Base-by-base conservation (phyloP, 2,888 invertebrate species). In the Sarcophaga caerulescens region DNA sequence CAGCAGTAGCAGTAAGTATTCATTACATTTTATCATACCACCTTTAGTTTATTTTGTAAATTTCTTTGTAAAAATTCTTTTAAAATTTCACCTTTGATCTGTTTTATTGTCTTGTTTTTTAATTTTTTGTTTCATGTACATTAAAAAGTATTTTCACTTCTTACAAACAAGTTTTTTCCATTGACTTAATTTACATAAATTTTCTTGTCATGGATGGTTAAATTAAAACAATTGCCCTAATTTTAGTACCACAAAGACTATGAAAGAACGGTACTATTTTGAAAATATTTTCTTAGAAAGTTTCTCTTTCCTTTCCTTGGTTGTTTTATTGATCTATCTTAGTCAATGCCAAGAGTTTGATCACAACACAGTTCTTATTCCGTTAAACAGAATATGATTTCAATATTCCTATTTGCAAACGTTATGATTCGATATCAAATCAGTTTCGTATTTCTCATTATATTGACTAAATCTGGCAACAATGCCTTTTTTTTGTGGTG, bases 1-100 rank as follows among this genome's bases (percentile, higher is more conserved):
- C 89, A 95, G 95, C 90, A 96, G 95, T 90, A 96, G 94, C 94
- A 95, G 97, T 97, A 93, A 97, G 97, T 96, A 93, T 14, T 23
- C 19, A 17, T n/a, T 71, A 14, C 17, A 14, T 52, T 52, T 57
- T 70, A 10, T 14, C 11, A 70, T 8, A 70, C 14, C 21, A 70
- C 8, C 6, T 23, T 14, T 17, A 21, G 44, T 23, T 11, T 44
- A 21, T 25, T 23, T 52, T 52, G 0, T 4, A 6, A 57, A 12
- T 21, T 65, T 35, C 5, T 35, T 5, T 44, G 12, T n/a, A 19
- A 63, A 76, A 11, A 17, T 57, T 65, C 47, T 11, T 44, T 47
- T n/a, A 73, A 63, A 57, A 19, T 84, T 74, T 60, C 21, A 52
- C 35, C 59, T 60, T 71, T 66, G 25, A 59, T n/a, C 60, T 57